These are phyloP conservation scores for Formicarius rufipectus DNA, from an alignment of 2,113 vertebrate species.

Conservation along the genomic window DNA sequence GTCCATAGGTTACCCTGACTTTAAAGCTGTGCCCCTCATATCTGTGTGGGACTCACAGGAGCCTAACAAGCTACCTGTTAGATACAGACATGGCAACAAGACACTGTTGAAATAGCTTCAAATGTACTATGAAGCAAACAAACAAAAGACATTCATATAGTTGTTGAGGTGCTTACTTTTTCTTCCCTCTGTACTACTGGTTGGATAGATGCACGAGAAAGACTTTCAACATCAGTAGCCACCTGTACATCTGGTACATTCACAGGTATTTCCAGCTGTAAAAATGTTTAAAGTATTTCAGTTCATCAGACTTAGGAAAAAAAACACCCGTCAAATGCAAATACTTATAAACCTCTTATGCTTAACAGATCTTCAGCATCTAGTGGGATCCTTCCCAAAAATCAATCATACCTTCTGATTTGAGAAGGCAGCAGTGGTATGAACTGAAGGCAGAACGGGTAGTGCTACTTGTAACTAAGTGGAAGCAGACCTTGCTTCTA, in stretches of 20 bases:
- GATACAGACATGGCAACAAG: neutral
- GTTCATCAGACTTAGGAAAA: neutral
- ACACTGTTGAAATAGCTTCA: neutral
- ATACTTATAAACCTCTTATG: neutral
- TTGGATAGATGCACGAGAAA: conserved; percentile 49
- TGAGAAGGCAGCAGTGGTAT: neutral
- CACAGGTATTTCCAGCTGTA: conserved; percentile 87
- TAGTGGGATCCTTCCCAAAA: neutral
- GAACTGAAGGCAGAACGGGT: neutral
- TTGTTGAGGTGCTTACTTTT: conserved; percentile 67
- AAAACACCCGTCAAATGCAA: neutral
- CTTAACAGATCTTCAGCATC: neutral
- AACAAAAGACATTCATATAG: conserved; percentile 74
- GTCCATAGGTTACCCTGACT: neutral
- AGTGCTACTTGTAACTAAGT: neutral
- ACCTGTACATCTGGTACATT: conserved; percentile 78
- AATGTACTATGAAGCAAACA: neutral
- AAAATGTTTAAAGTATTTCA: conserved; percentile 48
- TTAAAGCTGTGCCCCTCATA: neutral
- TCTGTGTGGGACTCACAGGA: neutral
- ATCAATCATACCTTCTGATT: neutral
- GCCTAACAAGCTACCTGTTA: neutral
- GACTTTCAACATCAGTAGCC: conserved; percentile 67
- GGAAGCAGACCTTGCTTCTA: neutral
- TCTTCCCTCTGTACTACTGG: conserved; percentile 59